Conservation (phyloP, 2,113 vertebrate genomes). For the Tretioscincus oriximinensis region DNA sequence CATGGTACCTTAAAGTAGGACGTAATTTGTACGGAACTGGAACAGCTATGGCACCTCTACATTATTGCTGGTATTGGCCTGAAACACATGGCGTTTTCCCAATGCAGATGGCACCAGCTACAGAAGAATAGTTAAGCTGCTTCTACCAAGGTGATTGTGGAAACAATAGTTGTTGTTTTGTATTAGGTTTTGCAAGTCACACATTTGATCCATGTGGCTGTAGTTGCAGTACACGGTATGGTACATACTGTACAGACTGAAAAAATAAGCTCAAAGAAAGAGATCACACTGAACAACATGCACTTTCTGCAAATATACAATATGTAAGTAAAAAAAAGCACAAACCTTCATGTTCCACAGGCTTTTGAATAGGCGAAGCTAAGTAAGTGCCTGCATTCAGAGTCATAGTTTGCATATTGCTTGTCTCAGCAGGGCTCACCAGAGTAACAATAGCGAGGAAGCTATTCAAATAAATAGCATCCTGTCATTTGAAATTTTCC, state of each 20-base stretch:
- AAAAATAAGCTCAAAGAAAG: neutral
- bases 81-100: too few relatives aligned
- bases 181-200: neutral
- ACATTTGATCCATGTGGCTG: neutral
- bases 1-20: too few relatives aligned
- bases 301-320: neutral
- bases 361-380: neutral
- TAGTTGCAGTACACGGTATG: neutral
- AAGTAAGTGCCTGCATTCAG: neutral
- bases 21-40: too few relatives aligned
- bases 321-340: neutral
- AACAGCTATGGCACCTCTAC: too few relatives aligned
- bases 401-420: conserved; percentile 13
- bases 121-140: too few relatives aligned
- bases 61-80: too few relatives aligned
- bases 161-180: neutral
- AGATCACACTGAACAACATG: neutral
- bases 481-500: conserved; percentile 25
- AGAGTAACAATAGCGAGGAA: conserved; percentile 11
- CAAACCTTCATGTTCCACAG: neutral
- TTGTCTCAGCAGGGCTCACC: conserved; percentile 14
- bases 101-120: too few relatives aligned
- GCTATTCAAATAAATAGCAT: conserved; percentile 26
- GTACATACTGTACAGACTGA: neutral
- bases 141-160: too few relatives aligned